Evolutionary conservation across 2,113 vertebrate genomes (phyloP), one percentile per base, ranked within the genome.

Genomic region (Engraulis encrasicolus): DNA sequence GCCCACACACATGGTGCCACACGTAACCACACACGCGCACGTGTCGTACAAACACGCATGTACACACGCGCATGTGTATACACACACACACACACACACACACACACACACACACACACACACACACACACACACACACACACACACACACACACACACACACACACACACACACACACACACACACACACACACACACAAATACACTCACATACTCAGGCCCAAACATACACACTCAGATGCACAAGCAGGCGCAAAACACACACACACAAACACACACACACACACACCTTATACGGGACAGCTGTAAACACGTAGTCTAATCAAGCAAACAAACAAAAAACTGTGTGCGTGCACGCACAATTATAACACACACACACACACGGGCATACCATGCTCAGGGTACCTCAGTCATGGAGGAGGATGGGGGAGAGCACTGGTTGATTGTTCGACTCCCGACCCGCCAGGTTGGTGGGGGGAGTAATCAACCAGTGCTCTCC

Each of bases 181-280:
- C 27, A 45, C 40, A 45, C 17, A 80, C 50, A 92, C 89, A 92
- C 91, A 91, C 40, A 9, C 40, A 45, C 40, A 45, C 40, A 45
- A 9, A 5, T 9, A 45, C 40, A 45, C 40, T 5, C 40, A 45
- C 78, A 83, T 85, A 82, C 49, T 5, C 9, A 45, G 40, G 40
- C 83, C 89, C 87, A 85, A 88, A 84, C 34, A 27, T 2, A 27
- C 18, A 66, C 37, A 66, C 36, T 79, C 36, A 23, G 34, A 89
- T 82, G 45, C 85, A 78, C 82, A 74, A 82, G 85, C 80, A 79
- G 15, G 40, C 12, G 40, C 40, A 45, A 45, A 45, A 86, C 82
- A 80, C 52, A 58, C 52, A 58, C 50, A 58, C 52, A 58, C 52
- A 58, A 18, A 61, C 58, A 61, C 58, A 27, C 7, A 61, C 19